Percentiles rank a stretch among this genome's conserved stretches.
Conservation (phyloP, 2,888 invertebrate species). For the Allolobophora icterica region DNA sequence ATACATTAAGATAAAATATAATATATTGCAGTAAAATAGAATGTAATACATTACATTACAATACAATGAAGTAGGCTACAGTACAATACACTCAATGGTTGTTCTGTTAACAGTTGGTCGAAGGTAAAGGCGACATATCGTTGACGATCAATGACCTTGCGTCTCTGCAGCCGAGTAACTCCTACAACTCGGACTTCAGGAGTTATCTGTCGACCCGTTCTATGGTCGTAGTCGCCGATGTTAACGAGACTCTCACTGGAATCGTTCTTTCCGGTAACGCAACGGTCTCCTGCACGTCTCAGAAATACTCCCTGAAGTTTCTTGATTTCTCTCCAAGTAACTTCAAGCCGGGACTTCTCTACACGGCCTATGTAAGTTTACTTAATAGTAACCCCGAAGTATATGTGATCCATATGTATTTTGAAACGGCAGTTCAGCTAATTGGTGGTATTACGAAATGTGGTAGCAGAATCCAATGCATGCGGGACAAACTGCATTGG, state of each 20-base stretch:
- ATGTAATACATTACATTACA: too few relatives aligned
- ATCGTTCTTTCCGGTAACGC: slow-evolving; percentile 13
- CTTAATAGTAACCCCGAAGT: background rate
- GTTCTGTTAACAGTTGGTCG: background rate
- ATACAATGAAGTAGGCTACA: too few relatives aligned
- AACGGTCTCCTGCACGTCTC: background rate
- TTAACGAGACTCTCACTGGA: slow-evolving; percentile 26
- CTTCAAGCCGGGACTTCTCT: slow-evolving; percentile 29
- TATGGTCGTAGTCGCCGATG: slow-evolving; percentile 19
- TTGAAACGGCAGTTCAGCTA: too few relatives aligned
- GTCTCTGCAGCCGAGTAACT: background rate
- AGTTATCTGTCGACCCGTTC: background rate
- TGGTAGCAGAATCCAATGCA: too few relatives aligned
- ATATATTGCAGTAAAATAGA: too few relatives aligned
- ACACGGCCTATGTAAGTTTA: slow-evolving; percentile 8
- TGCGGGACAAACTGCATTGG: too few relatives aligned
- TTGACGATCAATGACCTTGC: background rate
- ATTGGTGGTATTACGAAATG: too few relatives aligned
- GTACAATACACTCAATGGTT: too few relatives aligned
- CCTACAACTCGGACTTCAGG: background rate
- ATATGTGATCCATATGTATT: too few relatives aligned
- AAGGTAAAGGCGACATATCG: background rate
- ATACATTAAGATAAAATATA: too few relatives aligned
- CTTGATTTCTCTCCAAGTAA: slow-evolving; percentile 19
- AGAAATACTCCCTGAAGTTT: background rate